Base-by-base conservation (phyloP, 2,888 invertebrate species). In the Hedya salicella region DNA sequence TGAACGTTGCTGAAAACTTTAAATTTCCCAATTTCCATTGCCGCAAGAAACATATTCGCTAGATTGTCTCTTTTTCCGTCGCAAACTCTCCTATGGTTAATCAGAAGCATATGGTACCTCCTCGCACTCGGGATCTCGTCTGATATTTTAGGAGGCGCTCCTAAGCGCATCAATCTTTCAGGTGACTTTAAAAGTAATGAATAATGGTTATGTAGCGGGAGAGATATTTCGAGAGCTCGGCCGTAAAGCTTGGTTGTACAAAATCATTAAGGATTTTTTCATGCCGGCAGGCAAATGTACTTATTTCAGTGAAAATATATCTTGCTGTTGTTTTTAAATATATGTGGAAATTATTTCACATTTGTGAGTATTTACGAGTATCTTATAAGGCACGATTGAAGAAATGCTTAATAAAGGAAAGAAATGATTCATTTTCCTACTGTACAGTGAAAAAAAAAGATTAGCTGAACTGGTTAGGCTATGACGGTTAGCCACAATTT, bases 81-180 rank as follows among this genome's bases (percentile, higher is more conserved):
- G 77, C 71, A 77, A 72, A 73, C 65, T 69, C 39, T 30, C 52
- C 62, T 40, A 69, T 76, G 73, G 78, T 76, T 80, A 77, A 83
- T 82, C 80, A 78, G 76, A 69, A 79, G 78, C 91, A 91, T 84
- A 88, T 90, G 91, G 88, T 78, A 78, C 85, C 80, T 78, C 75
- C 78, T 75, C 53, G 78, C 80, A 79, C 76, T 74, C 71, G 68
- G 69, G 68, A 70, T 66, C 71, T 73, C 74, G 72, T 71, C 71
- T 78, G 81, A 83, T 89, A 90, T 90, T 90, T 90, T 86, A 73
- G 82, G 84, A 81, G 81, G 78, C 76, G 77, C 76, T 79, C 74
- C 76, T 75, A 79, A 84, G 81, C 76, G 79, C 87, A 88, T 91
- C 84, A 90, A 90, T 91, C 90, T 88, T 86, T 90, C 87, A 88